These are phyloP conservation scores for Rissa tridactyla DNA, from an alignment of 2,113 vertebrate genomes.

Conservation along the genomic window DNA sequence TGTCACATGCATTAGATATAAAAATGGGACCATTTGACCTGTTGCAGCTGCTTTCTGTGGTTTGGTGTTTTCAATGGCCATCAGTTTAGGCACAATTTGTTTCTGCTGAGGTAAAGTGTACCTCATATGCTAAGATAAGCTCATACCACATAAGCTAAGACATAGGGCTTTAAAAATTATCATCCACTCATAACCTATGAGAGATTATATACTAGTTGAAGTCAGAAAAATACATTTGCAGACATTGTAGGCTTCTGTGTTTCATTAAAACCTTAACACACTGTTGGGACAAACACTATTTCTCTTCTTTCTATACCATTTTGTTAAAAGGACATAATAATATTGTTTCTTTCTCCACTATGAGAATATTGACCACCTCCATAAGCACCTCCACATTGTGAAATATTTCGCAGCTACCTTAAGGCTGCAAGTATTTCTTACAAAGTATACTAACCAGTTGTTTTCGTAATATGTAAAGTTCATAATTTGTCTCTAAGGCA, in stretches of 20 bases:
- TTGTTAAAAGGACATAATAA: background rate
- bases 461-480: background rate
- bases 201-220: background rate
- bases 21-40: background rate
- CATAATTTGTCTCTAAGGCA: background rate
- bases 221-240: background rate
- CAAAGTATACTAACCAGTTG: background rate
- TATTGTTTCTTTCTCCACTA: background rate
- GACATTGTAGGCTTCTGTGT: background rate
- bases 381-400: background rate
- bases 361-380: background rate
- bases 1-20: background rate
- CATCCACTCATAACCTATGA: background rate
- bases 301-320: background rate
- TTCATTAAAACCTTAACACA: background rate
- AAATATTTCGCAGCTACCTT: background rate
- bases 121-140: background rate
- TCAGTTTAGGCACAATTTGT: background rate
- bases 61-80: background rate
- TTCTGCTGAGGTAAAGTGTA: background rate
- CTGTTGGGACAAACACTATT: background rate
- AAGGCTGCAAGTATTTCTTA: background rate
- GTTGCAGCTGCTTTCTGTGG: background rate
- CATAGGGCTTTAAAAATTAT: background rate
- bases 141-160: background rate